Evolutionary conservation across 2,113 vertebrate genomes (phyloP).

Genomic region (Numida meleagris): DNA sequence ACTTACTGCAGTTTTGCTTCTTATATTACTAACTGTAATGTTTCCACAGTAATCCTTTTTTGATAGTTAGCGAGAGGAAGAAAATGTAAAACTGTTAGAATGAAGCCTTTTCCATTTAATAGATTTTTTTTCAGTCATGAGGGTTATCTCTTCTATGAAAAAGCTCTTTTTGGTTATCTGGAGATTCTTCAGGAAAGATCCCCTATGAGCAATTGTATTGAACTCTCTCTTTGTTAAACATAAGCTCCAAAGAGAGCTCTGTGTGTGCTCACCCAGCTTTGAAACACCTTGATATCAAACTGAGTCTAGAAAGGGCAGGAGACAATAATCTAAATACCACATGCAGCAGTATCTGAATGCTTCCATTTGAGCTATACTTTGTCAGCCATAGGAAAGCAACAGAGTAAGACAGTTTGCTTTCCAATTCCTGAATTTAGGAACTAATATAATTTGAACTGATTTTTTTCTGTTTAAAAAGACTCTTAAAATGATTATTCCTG

Average conservation of each 20-base stretch:
- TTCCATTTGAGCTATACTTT: neutral
- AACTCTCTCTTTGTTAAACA: slow-evolving; percentile 43
- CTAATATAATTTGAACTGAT: neutral
- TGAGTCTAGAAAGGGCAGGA: slow-evolving; percentile 26
- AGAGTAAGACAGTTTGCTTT: neutral
- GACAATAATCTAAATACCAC: slow-evolving; percentile 41
- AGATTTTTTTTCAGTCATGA: neutral
- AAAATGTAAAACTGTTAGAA: neutral
- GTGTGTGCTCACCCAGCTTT: slow-evolving; percentile 11
- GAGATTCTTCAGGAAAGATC: slow-evolving; percentile 14
- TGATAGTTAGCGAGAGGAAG: neutral
- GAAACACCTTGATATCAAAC: slow-evolving; percentile 24
- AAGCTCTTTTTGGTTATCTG: slow-evolving; percentile 32
- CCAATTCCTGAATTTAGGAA: neutral
- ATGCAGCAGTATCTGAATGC: neutral
- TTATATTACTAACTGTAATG: neutral
- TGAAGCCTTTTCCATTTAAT: slow-evolving; percentile 14
- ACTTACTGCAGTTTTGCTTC: neutral
- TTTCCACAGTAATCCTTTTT: neutral
- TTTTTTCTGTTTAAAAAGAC: neutral
- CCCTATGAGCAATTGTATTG: slow-evolving; percentile 16
- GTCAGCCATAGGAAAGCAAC: neutral
- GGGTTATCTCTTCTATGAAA: slow-evolving; percentile 18
- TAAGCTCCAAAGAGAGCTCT: neutral
- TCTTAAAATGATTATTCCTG: neutral